Conservation (phyloP, 2,888 invertebrate genomes). For the Acleris cristana region DNA sequence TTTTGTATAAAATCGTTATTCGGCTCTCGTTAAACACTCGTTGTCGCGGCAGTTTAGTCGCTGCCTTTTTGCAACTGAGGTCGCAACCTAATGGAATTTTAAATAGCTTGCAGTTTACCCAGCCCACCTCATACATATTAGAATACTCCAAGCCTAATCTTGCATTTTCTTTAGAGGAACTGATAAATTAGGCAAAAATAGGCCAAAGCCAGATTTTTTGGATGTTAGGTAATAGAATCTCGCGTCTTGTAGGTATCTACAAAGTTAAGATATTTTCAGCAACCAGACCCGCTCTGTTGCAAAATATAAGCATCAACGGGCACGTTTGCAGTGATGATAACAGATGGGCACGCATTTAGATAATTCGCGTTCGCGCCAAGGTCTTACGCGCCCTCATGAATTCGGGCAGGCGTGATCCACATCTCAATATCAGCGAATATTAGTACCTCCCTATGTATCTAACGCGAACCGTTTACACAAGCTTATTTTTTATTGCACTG, state of each 20-base stretch:
- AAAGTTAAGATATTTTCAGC: slow-evolving; percentile 24
- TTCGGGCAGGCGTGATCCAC: slow-evolving; percentile 37
- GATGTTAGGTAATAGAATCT: neutral
- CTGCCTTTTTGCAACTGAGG: slow-evolving; percentile 34
- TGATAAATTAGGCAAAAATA: no score
- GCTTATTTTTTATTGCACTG: slow-evolving; percentile 2
- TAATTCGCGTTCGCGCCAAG: slow-evolving; percentile 45
- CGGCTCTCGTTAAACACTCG: slow-evolving; percentile 34
- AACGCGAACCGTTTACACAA: slow-evolving; percentile 11
- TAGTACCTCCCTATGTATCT: slow-evolving; percentile 13
- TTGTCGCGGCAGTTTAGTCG: slow-evolving; percentile 29
- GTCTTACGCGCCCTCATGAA: slow-evolving; percentile 42
- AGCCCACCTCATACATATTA: slow-evolving; percentile 40
- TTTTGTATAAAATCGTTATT: slow-evolving; percentile 34
- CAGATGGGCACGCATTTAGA: slow-evolving; percentile 47
- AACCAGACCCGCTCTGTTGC: slow-evolving; percentile 2
- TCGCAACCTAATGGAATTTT: slow-evolving; percentile 37
- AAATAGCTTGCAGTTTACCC: slow-evolving; percentile 36
- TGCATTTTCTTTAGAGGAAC: neutral
- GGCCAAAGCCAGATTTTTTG: no score
- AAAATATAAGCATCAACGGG: slow-evolving; percentile 33
- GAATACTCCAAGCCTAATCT: slow-evolving; percentile 47
- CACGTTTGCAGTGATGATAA: slow-evolving; percentile 47
- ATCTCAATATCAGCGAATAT: slow-evolving; percentile 35
- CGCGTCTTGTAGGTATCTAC: neutral